A percentile compares a stretch with the other conserved stretches of the same genome.
Conservation (phyloP, 2,888 invertebrate genomes). For the Apoda limacodes region DNA sequence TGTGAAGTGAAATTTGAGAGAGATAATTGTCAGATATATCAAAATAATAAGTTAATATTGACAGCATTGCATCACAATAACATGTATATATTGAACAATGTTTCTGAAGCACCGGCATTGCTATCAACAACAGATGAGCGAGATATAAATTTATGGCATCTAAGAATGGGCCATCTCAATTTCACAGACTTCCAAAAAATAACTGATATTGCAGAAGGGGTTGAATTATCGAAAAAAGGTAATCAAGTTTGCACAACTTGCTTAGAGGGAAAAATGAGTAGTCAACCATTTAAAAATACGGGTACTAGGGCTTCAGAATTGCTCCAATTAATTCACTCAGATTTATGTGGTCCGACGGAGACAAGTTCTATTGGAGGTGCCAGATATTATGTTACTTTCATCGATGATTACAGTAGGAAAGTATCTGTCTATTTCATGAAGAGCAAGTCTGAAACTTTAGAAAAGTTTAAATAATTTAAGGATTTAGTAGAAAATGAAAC, state of each 20-base stretch:
- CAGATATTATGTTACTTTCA: no score
- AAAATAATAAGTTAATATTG: slow-evolving; percentile 8
- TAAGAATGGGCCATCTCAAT: slow-evolving; percentile 14
- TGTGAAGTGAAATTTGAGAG: slow-evolving; percentile 8
- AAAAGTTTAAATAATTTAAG: no score
- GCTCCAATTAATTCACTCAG: no score
- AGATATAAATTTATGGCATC: no score
- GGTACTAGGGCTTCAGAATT: no score
- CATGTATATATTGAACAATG: slow-evolving; percentile 9
- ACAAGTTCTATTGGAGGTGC: no score
- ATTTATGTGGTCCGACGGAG: no score
- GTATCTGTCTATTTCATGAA: slow-evolving; percentile 11
- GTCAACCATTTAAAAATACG: no score
- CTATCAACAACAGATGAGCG: slow-evolving; percentile 8
- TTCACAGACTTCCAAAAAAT: slow-evolving; percentile 14
- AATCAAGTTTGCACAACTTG: slow-evolving; percentile 9
- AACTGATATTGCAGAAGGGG: slow-evolving; percentile 7
- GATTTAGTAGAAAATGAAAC: no score
- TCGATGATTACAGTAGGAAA: no score
- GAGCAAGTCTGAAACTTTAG: slow-evolving; percentile 4
- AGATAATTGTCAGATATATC: slow-evolving; percentile 11
- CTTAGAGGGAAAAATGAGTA: slow-evolving; percentile 10
- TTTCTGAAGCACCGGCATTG: slow-evolving; percentile 10
- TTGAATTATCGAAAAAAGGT: slow-evolving; percentile 1
- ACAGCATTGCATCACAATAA: slow-evolving; percentile 8